A percentile compares a stretch with the other conserved stretches of the same genome.
Conservation (phyloP, 2,113 vertebrate species). For the Actenoides lindsayi region DNA sequence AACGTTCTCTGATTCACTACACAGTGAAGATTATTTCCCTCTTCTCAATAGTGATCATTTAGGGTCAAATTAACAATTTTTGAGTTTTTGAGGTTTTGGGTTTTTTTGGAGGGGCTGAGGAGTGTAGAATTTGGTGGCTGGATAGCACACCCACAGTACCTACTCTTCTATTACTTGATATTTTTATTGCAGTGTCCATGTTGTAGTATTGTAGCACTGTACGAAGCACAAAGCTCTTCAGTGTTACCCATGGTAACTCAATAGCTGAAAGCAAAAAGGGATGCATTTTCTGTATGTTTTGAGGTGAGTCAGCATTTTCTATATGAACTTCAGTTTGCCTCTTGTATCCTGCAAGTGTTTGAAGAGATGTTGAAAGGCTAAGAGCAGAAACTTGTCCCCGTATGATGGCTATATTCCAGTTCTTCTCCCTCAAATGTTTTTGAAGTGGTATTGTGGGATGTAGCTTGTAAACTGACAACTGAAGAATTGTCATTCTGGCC, state of each 20-base stretch:
- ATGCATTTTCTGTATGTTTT: not conserved
- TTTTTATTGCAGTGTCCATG: not conserved
- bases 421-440: not conserved
- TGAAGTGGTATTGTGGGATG: not conserved
- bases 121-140: not conserved
- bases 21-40: not conserved
- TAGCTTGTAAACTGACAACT: not conserved
- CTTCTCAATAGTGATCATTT: not conserved
- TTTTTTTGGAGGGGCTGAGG: accelerated
- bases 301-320: not conserved
- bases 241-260: not conserved
- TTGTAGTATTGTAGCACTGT: not conserved
- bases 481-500: not conserved
- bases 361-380: not conserved
- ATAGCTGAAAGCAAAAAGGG: not conserved
- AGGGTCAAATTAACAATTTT: not conserved
- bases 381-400: not conserved
- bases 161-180: not conserved
- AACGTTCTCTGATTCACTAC: not conserved
- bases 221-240: not conserved
- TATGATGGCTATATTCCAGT: not conserved
- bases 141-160: not conserved
- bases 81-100: accelerated
- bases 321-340: not conserved
- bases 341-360: not conserved